phyloP scores from a whole-genome alignment of 2,797 vertebrate species.

The Tapirus indicus region DNA sequence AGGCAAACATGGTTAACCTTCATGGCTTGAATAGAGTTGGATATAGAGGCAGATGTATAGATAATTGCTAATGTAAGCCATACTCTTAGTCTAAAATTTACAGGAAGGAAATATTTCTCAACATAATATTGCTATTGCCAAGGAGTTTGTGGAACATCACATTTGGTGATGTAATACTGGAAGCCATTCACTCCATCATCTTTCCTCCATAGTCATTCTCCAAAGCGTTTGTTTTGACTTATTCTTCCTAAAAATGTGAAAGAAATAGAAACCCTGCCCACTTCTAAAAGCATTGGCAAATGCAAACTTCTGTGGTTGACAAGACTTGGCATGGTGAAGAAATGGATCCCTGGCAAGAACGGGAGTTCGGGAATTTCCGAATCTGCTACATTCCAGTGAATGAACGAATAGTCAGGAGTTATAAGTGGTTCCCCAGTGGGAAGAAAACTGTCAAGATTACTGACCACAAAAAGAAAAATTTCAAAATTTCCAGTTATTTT shows the following conservation, averaged over 20 bases:
- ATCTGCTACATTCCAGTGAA: background rate
- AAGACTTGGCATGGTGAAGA: background rate
- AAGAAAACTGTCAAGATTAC: constrained; percentile 38
- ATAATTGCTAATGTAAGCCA: constrained; percentile 10
- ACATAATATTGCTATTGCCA: background rate
- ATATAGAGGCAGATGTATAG: background rate
- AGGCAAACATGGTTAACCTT: background rate
- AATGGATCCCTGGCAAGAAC: background rate
- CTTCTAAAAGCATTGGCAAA: background rate
- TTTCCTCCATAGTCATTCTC: background rate
- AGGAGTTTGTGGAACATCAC: background rate
- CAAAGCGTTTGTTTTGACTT: constrained; percentile 26
- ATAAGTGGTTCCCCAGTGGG: background rate
- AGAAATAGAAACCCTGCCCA: background rate
- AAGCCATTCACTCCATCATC: background rate
- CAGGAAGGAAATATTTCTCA: constrained; percentile 25
- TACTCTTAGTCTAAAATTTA: constrained; percentile 16
- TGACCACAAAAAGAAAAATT: constrained; percentile 55
- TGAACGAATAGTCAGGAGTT: background rate
- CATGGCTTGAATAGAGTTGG: background rate
- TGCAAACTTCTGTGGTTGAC: background rate
- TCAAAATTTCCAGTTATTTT: constrained; percentile 65
- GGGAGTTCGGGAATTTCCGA: constrained; percentile 25
- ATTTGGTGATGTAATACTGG: background rate
- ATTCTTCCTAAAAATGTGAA: constrained; percentile 28